Conservation (phyloP, 2,888 invertebrate genomes). For the Notodonta ziczac region DNA sequence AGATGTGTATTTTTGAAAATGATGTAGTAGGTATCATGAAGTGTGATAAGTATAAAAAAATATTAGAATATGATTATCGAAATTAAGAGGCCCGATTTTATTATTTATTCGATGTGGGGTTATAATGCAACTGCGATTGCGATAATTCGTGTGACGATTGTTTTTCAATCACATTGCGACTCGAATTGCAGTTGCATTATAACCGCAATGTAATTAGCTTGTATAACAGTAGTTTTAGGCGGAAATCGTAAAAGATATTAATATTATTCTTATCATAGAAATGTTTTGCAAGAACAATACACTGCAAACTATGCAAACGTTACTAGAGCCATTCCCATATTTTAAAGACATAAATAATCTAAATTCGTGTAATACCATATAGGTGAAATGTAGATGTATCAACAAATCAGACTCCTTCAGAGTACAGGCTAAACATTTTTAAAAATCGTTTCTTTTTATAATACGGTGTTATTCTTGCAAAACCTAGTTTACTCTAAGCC, state of each 20-base stretch:
- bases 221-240: conserved; percentile 34
- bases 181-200: too few relatives aligned
- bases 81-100: conserved; percentile 34
- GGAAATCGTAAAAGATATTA: conserved; percentile 15
- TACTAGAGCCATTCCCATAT: too few relatives aligned
- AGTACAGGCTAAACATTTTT: too few relatives aligned
- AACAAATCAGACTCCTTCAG: too few relatives aligned
- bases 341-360: too few relatives aligned
- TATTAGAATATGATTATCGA: conserved; percentile 20
- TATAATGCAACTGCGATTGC: not conserved
- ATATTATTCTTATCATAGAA: conserved; percentile 9
- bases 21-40: conserved; percentile 32
- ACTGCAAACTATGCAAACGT: not conserved
- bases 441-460: too few relatives aligned
- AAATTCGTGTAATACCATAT: too few relatives aligned
- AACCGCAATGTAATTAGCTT: conserved; percentile 22
- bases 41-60: conserved; percentile 36
- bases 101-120: conserved; percentile 44
- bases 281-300: conserved; percentile 1
- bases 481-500: not conserved
- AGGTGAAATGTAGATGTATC: too few relatives aligned
- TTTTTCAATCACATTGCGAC: too few relatives aligned
- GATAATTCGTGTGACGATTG: too few relatives aligned
- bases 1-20: conserved; percentile 55
- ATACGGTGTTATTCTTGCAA: not conserved